Percentiles rank a stretch among this genome's conserved stretches.
phyloP scores from a whole-genome alignment of 53 echinoderm and acorn worm species.

The Henricia sp. region DNA sequence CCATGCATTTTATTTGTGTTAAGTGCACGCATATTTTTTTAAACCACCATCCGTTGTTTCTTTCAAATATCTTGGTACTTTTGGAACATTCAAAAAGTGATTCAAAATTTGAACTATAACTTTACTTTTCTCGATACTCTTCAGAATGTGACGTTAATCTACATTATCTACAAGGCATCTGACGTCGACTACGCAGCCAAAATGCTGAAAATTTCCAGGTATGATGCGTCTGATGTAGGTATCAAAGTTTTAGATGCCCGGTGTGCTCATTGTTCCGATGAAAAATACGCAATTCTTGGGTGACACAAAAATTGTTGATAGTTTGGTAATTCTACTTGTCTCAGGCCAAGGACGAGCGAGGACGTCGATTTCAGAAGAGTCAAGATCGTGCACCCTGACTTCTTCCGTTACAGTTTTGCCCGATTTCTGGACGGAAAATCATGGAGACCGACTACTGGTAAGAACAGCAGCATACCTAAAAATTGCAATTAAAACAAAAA shows the following conservation, averaged over 20 bases:
- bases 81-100: not conserved
- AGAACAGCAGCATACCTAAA: not conserved
- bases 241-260: slow-evolving; percentile 47
- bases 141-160: slow-evolving; percentile 75
- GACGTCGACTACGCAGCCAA: slow-evolving; percentile 75
- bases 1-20: no score
- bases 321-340: no score
- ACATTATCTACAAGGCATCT: slow-evolving; percentile 77
- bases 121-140: not conserved
- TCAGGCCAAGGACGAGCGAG: slow-evolving; percentile 70
- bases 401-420: slow-evolving; percentile 93
- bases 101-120: no score
- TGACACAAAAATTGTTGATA: no score
- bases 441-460: slow-evolving; percentile 93
- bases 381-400: slow-evolving; percentile 89
- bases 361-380: slow-evolving; percentile 38
- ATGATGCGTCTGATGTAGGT: not conserved
- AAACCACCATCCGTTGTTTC: not conserved
- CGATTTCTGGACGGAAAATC: slow-evolving; percentile 79
- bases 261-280: no score
- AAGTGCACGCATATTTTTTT: no score
- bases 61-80: not conserved
- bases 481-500: not conserved
- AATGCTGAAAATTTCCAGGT: slow-evolving; percentile 54
- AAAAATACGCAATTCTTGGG: no score